These are phyloP conservation scores for Acrobasis suavella DNA, from an alignment of 2,888 invertebrate species.

Conservation along the genomic window DNA sequence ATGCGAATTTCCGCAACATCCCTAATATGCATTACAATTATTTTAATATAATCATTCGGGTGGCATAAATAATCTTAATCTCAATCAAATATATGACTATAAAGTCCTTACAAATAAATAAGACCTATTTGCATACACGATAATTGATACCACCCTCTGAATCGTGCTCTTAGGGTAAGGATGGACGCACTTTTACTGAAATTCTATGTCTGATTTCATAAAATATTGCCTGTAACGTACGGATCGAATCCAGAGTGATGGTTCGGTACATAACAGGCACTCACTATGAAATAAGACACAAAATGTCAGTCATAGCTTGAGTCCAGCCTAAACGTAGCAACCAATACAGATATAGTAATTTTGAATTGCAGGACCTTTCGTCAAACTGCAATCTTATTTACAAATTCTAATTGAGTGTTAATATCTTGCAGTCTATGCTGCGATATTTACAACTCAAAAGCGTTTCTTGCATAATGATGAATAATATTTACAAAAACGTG, in stretches of 20 bases:
- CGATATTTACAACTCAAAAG: neutral
- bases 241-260: too few relatives aligned
- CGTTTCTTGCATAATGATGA: constrained; percentile 1
- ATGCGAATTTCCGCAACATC: too few relatives aligned
- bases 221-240: too few relatives aligned
- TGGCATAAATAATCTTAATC: constrained; percentile 30
- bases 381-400: constrained; percentile 55
- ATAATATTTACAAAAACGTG: neutral
- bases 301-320: too few relatives aligned
- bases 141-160: constrained; percentile 30
- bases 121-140: constrained; percentile 6
- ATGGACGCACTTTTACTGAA: constrained; percentile 8
- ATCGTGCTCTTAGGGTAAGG: constrained; percentile 23
- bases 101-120: constrained; percentile 3
- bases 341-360: constrained; percentile 54
- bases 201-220: too few relatives aligned
- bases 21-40: constrained; percentile 22
- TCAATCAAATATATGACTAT: constrained; percentile 12
- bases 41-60: constrained; percentile 26
- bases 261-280: too few relatives aligned
- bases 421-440: constrained; percentile 39
- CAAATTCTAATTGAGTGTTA: constrained; percentile 42
- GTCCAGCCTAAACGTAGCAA: constrained; percentile 38
- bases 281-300: too few relatives aligned
- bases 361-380: constrained; percentile 50